Percentiles rank a stretch among this genome's conserved stretches.
Evolutionary conservation across 37 sponge, comb jelly and placozoan species (phyloP).

Genomic region (Amphimedon queenslandica): DNA sequence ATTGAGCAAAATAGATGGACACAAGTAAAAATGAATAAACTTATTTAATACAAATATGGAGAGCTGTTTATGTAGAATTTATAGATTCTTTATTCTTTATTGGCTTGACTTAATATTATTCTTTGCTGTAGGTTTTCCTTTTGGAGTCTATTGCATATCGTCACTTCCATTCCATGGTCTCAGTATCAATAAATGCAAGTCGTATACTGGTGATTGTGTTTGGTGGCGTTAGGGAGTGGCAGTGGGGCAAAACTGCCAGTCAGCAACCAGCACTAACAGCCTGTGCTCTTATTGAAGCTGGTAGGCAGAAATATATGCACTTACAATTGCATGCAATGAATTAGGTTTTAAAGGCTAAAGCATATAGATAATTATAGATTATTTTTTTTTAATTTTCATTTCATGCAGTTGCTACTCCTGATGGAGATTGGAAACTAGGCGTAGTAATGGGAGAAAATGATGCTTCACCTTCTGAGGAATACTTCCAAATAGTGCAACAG

Average conservation of each 20-base stretch:
- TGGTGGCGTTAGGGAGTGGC: conserved; percentile 4
- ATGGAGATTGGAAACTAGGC: neutral
- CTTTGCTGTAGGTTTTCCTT: neutral
- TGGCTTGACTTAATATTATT: neutral
- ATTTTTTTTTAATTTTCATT: neutral
- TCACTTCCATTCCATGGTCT: neutral
- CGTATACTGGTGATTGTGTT: neutral
- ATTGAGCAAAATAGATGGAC: neutral
- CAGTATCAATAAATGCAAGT: neutral
- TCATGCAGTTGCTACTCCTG: neutral
- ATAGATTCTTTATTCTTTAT: neutral
- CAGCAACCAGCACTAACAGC: neutral
- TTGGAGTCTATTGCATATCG: neutral
- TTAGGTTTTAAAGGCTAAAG: neutral
- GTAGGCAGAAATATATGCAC: neutral
- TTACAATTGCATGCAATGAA: neutral
- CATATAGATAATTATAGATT: neutral
- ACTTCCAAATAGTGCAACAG: neutral
- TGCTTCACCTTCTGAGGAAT: neutral
- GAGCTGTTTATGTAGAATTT: neutral
- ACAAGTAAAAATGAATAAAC: too few relatives aligned
- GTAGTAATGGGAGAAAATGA: neutral
- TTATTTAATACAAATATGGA: neutral
- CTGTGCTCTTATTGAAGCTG: neutral
- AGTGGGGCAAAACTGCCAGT: neutral